Base-by-base conservation (phyloP, 1,140 invertebrate genomes). In the Calycopis cecrops region DNA sequence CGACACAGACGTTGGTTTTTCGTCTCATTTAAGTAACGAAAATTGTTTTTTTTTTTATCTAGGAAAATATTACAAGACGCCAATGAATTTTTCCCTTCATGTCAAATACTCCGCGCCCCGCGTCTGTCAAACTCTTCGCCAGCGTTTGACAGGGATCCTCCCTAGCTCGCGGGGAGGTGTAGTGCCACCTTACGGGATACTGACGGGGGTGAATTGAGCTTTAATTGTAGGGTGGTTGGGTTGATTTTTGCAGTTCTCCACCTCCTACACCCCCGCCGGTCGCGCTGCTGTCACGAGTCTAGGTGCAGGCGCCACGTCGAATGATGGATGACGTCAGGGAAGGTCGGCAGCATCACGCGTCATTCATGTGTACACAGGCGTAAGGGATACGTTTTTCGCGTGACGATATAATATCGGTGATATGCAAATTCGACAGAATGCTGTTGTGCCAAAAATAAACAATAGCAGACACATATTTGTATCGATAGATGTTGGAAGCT, bases 41-140 rank as follows among this genome's bases (percentile, higher is more conserved):
- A n/a, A n/a, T n/a, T n/a, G n/a, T n/a, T n/a, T n/a, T n/a, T n/a
- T n/a, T n/a, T n/a, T n/a, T n/a, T n/a, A n/a, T n/a, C n/a, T n/a
- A n/a, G n/a, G n/a, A n/a, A n/a, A n/a, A n/a, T n/a, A n/a, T n/a
- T n/a, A n/a, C n/a, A n/a, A n/a, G n/a, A n/a, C n/a, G n/a, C n/a
- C n/a, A n/a, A n/a, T n/a, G n/a, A n/a, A n/a, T n/a, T n/a, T n/a
- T n/a, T n/a, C 84, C 84, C 84, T 86, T 85, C 84, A 87, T 84
- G 83, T 87, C 83, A 87, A 87, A 87, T 80, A 85, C 83, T 87
- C 81, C 79, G 73, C 79, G 73, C 83, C 81, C 83, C 79, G 81
- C 79, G 81, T 82, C 83, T 87, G 83, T 87, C 83, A 87, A 87
- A 87, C 83, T 87, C 83, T 87, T 85, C 83, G 78, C 74, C 79